phyloP scores from a whole-genome alignment of 2,797 vertebrate species.

The Pteronotus mesoamericanus region DNA sequence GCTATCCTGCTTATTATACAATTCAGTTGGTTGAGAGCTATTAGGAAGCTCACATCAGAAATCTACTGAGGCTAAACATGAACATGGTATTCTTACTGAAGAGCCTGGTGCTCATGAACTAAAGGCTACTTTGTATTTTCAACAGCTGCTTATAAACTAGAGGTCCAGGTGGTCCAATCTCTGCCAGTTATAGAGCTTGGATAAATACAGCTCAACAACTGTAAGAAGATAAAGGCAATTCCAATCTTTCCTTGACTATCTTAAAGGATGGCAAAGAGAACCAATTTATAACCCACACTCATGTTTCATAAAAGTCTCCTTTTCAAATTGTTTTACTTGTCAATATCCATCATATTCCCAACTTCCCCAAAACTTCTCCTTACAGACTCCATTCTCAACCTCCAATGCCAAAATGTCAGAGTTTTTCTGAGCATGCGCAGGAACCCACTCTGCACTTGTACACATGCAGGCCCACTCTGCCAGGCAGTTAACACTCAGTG shows the following conservation, averaged over 20 bases:
- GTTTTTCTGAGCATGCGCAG: background rate
- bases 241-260: background rate
- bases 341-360: background rate
- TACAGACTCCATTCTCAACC: background rate
- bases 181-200: background rate
- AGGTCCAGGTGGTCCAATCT: background rate
- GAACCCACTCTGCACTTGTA: background rate
- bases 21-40: background rate
- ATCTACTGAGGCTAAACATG: background rate
- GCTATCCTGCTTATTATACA: background rate
- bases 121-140: background rate
- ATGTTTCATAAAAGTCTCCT: background rate
- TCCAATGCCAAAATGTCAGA: background rate
- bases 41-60: background rate
- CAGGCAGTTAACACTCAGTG: background rate
- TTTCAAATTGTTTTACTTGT: background rate
- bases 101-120: background rate
- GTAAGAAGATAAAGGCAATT: background rate
- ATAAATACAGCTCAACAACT: background rate
- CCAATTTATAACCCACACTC: background rate
- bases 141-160: background rate
- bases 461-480: background rate
- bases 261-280: conserved; percentile 13
- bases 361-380: background rate
- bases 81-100: background rate